Evolutionary conservation across 2,888 invertebrate genomes (phyloP), one percentile per base, ranked within the genome.

Genomic region (Mamestra brassicae): DNA sequence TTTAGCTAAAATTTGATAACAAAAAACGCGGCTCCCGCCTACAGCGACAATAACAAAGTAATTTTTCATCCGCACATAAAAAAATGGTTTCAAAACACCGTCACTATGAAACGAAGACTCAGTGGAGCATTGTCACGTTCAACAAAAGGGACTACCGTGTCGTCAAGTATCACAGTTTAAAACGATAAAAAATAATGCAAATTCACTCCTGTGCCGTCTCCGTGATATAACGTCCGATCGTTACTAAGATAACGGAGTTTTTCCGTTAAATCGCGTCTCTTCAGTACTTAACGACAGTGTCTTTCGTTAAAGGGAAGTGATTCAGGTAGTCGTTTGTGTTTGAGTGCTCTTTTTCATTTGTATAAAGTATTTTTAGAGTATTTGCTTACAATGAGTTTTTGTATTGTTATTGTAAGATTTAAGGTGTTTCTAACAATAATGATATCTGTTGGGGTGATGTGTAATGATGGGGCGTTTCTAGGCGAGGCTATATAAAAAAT

Each of bases 101-200:
- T 87, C 88, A 90, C 89, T 89, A 90, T 89, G 60, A 91, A 94
- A 92, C 89, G 92, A 88, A 90, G 89, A 92, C 89, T 92, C 93
- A 91, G 81, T 89, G 90, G 83, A 70, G 89, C 90, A 93, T 95
- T 95, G 94, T 95, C 92, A 89, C 85, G 88, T 81, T 66, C 83
- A 85, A 94, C 93, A 94, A 94, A 92, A 90, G 92, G 90, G 88
- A 75, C 75, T 78, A 85, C 87, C 72, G 88, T 83, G 90, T 90
- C 91, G 89, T 92, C 94, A 92, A 94, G 94, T 94, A 94, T 93
- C 94, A 92, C 87, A 87, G 88, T 86, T 89, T 89, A 89, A 88
- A 92, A 91, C 92, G 93, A 92, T 93, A 94, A 95, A 95, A 95
- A 95, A 94, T 95, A 95, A 95, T 95, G 95, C 94, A 94, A 93